These are phyloP conservation scores for Drosophila longiperda DNA, from an alignment of 2,888 invertebrate genomes.

Conservation along the genomic window DNA sequence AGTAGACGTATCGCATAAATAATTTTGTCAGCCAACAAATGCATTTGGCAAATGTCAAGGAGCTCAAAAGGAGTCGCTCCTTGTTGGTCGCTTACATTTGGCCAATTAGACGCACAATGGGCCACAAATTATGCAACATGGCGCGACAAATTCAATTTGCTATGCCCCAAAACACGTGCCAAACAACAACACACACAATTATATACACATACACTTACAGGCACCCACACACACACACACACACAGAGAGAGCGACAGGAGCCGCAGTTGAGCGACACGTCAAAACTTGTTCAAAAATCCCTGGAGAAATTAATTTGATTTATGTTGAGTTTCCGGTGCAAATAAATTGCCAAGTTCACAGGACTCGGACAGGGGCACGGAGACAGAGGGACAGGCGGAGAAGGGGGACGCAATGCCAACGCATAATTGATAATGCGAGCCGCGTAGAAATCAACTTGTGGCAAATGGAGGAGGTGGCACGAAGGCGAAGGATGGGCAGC, in stretches of 20 bases:
- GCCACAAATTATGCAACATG: conserved; percentile 75
- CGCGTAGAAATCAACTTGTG: conserved; percentile 43
- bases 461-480: not conserved
- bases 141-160: conserved; percentile 78
- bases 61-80: conserved; percentile 14
- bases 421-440: conserved; percentile 78
- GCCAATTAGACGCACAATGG: conserved; percentile 76
- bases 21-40: conserved; percentile 5
- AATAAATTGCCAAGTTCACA: conserved; percentile 81
- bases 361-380: conserved; percentile 53
- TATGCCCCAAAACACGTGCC: conserved; percentile 69
- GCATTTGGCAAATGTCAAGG: conserved; percentile 14
- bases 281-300: conserved; percentile 77
- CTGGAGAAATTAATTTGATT: conserved; percentile 80
- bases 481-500: not conserved
- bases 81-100: conserved; percentile 57
- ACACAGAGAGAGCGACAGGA: conserved; percentile 12
- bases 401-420: conserved; percentile 54
- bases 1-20: conserved; percentile 14
- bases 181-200: conserved; percentile 43
- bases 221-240: conserved; percentile 6
- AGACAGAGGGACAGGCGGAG: not conserved
- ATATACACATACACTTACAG: conserved; percentile 14
- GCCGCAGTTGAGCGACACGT: conserved; percentile 58
- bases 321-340: conserved; percentile 81